Evolutionary conservation across 1,140 invertebrate genomes (phyloP), one percentile per base, ranked within the genome.

Genomic region (Drosophila suzukii): DNA sequence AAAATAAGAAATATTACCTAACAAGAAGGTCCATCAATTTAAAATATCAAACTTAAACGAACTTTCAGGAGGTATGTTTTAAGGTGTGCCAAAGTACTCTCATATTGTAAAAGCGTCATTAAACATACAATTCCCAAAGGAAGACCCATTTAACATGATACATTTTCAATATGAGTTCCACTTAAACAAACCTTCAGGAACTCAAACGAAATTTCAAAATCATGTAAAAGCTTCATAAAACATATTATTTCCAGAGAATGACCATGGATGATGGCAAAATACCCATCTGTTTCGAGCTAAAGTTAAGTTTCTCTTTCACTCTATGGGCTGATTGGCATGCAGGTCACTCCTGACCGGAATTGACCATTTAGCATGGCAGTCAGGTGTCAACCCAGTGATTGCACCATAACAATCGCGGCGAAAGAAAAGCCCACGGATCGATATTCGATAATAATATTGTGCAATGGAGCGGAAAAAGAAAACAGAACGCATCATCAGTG

Each of bases 341-440:
- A 43, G 66, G 66, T 71, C 68, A 72, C 17, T 72, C 44, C 68
- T 71, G 68, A 50, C 68, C 68, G 68, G 44, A 72, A 72, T 72
- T 58, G 53, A 30, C 44, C 44, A 71, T 58, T 72, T 72, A 36
- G 66, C 43, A 72, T 71, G 68, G 53, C 68, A 58, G 66, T 71
- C 68, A 72, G 68, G 68, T 72, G 68, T 70, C 65, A 36, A 6
- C 36, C 30, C 17, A 41, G 7, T 58, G 68, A 58, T 72, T 72
- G 50, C 68, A 50, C 30, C 53, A 71, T 39, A n/a, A 54, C 50
- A 38, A 30, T 34, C 27, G 39, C 15, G 34, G 17, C 15, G 39
- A 43, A 47, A 53, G 41, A 34, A 39, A 15, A 41, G 24, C 20
- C 32, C 8, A 8, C 39, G 17, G 30, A 34, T 51, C 34, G 36